Conservation (phyloP, 2,797 vertebrate genomes). For the Darevskia nairensis region DNA sequence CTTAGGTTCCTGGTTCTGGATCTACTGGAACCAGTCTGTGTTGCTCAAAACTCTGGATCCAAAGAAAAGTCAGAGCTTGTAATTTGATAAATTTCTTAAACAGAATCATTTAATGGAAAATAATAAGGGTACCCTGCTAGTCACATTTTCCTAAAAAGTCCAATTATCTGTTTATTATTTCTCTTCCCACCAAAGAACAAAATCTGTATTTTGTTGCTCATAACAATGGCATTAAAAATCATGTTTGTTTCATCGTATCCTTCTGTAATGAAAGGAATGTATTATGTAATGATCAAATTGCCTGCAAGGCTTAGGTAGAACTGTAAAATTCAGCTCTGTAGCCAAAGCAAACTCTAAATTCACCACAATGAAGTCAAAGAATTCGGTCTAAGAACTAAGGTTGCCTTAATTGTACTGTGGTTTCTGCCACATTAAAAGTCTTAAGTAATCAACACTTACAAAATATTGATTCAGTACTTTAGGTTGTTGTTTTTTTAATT, state of each 20-base stretch:
- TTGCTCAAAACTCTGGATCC: neutral
- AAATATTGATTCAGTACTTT: constrained; percentile 52
- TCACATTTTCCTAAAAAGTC: constrained; percentile 5
- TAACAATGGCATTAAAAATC: neutral
- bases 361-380: constrained; percentile 62
- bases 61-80: neutral
- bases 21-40: neutral
- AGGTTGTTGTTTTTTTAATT: constrained; percentile 28
- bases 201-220: neutral
- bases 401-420: constrained; percentile 66
- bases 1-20: neutral
- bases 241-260: constrained; percentile 10
- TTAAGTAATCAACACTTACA: constrained; percentile 59
- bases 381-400: constrained; percentile 58
- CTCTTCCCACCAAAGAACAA: neutral
- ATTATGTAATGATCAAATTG: constrained; percentile 54
- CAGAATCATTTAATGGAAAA: neutral
- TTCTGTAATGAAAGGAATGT: constrained; percentile 38
- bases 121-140: neutral
- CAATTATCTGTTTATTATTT: neutral
- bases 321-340: constrained; percentile 61
- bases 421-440: constrained; percentile 67
- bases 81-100: constrained; percentile 7
- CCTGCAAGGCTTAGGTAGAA: constrained; percentile 49
- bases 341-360: constrained; percentile 71